Evolutionary conservation across 2,113 vertebrate species (phyloP).

Genomic region (Sceloporus tristichus): DNA sequence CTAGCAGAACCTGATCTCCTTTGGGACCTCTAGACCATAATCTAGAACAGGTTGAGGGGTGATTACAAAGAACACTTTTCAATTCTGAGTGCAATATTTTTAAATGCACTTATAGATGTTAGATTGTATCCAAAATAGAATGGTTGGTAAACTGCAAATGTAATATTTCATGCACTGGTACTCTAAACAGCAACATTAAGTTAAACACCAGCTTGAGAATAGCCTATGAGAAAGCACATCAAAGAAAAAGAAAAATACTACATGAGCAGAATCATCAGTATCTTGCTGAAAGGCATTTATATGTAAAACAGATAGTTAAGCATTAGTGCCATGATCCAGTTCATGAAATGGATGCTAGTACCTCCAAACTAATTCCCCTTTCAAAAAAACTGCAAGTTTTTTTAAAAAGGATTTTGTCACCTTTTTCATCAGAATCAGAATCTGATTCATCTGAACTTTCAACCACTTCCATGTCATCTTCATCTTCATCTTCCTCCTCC

Average conservation of each 20-base stretch:
- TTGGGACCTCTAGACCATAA: background rate
- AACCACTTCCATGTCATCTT: slow-evolving; percentile 88
- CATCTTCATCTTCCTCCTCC: slow-evolving; percentile 91
- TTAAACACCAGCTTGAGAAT: background rate
- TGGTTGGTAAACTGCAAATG: background rate
- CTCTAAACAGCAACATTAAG: background rate
- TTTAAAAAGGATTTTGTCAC: slow-evolving; percentile 67
- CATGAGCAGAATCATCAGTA: background rate
- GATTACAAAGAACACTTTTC: background rate
- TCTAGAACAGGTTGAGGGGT: background rate
- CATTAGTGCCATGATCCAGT: background rate
- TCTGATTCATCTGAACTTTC: slow-evolving; percentile 95
- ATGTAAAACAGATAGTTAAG: background rate
- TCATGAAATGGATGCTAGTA: background rate
- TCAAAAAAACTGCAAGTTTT: background rate
- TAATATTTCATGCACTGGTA: background rate
- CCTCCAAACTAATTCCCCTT: background rate
- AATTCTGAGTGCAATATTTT: background rate
- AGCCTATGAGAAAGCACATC: background rate
- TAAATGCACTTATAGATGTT: background rate
- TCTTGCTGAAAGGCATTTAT: background rate
- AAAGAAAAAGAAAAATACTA: background rate
- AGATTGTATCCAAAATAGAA: background rate
- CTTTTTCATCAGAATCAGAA: slow-evolving; percentile 96
- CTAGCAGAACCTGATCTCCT: background rate